Evolutionary conservation across 2,888 invertebrate species (phyloP).

Genomic region (Malachius bipustulatus): DNA sequence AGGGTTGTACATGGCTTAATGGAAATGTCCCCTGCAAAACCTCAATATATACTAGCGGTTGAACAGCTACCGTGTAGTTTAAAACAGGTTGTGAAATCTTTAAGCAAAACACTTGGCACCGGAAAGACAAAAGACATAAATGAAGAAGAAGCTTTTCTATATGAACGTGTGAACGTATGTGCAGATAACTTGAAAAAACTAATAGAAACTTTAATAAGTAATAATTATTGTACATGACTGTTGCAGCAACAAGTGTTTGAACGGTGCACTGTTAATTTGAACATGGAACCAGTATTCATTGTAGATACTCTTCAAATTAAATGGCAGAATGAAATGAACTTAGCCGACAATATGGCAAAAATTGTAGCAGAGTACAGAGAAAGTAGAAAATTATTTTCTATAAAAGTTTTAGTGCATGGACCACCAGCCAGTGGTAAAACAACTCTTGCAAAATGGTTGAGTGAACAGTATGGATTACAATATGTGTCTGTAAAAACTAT

Average conservation of each 20-base stretch:
- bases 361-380: slow-evolving; percentile 31
- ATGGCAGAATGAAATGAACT: slow-evolving; percentile 43
- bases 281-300: slow-evolving; percentile 47
- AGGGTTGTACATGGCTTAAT: slow-evolving; percentile 31
- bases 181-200: not conserved
- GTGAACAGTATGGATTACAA: slow-evolving; percentile 44
- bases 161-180: not conserved
- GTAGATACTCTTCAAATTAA: slow-evolving; percentile 38
- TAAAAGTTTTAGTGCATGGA: slow-evolving; percentile 50
- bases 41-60: slow-evolving; percentile 50
- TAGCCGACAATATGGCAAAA: slow-evolving; percentile 39
- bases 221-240: too few relatives aligned
- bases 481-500: slow-evolving; percentile 46
- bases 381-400: slow-evolving; percentile 42
- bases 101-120: slow-evolving; percentile 42
- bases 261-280: slow-evolving; percentile 44
- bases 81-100: slow-evolving; percentile 43
- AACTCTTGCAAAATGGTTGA: slow-evolving; percentile 43
- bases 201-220: not conserved
- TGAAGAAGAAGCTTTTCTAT: slow-evolving; percentile 44
- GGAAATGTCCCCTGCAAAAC: slow-evolving; percentile 41
- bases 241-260: slow-evolving; percentile 47
- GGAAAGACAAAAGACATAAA: slow-evolving; percentile 45
- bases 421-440: slow-evolving; percentile 57
- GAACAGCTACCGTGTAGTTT: slow-evolving; percentile 46